A percentile compares a stretch with the other conserved stretches of the same genome.
phyloP scores from a whole-genome alignment of 1,140 invertebrate species.

The Mercenaria mercenaria region DNA sequence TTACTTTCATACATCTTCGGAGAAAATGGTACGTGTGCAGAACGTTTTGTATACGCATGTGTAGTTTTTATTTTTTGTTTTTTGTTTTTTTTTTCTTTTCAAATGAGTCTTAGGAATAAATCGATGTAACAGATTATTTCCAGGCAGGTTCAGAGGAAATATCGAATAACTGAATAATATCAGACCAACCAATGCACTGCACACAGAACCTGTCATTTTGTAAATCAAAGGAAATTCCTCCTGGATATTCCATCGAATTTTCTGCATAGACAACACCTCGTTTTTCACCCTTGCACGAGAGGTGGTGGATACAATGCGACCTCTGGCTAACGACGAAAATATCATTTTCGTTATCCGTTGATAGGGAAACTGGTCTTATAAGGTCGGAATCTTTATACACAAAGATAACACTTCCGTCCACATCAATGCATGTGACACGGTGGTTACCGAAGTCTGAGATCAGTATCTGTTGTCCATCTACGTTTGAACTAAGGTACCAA shows the following conservation, averaged over 20 bases:
- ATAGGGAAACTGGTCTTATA: conserved; percentile 27
- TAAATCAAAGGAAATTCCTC: conserved; percentile 44
- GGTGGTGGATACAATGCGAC: conserved; percentile 43
- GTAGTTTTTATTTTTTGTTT: too few relatives aligned
- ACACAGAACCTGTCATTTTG: conserved; percentile 26
- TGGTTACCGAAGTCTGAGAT: conserved; percentile 59
- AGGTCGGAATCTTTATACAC: conserved; percentile 38
- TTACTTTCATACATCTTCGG: too few relatives aligned
- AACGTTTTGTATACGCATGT: too few relatives aligned
- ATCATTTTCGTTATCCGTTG: conserved; percentile 4
- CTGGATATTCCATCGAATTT: conserved; percentile 51
- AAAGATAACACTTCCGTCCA: conserved; percentile 32
- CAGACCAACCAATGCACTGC: conserved; percentile 61
- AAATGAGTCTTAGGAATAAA: too few relatives aligned
- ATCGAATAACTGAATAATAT: conserved; percentile 50
- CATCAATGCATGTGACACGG: conserved; percentile 44
- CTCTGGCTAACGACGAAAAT: conserved; percentile 52
- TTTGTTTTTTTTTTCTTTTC: too few relatives aligned
- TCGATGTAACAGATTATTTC: background rate
- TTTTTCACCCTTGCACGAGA: conserved; percentile 25
- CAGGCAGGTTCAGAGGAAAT: background rate
- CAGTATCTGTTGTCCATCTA: conserved; percentile 20
- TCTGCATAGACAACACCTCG: conserved; percentile 39
- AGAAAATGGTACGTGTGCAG: too few relatives aligned
- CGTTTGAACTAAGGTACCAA: conserved; percentile 47